Base-by-base conservation (phyloP, 1,140 invertebrate species). In the Drosophila kikkawai region DNA sequence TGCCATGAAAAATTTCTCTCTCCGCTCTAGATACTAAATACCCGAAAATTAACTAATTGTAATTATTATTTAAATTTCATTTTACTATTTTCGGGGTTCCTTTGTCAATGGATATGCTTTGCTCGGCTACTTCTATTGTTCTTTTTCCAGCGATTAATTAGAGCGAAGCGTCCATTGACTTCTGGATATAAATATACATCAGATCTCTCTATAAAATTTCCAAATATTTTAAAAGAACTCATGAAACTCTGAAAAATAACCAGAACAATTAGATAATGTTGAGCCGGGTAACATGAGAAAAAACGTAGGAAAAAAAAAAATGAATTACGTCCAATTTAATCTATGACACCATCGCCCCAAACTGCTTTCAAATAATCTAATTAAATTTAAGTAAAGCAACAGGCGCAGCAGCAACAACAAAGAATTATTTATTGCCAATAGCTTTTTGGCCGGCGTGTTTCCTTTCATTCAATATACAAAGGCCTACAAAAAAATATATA, bases 311-410 rank as follows among this genome's bases (percentile, higher is more conserved):
- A 39, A 47, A 50, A 47, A 50, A 73, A 77, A 83, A 82, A 82
- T 84, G 83, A 82, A 82, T 86, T 81, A 80, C 69, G 75, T 82
- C 64, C 79, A 82, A 86, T 87, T 87, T 87, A 87, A 86, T 87
- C 83, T 86, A 87, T 86, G 82, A 85, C 82, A 86, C 83, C 83
- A 86, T 87, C 83, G 83, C 83, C 80, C 83, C 69, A 75, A 86
- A 86, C 83, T 86, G 84, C 84, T 87, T 87, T 87, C 83, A 87
- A 87, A 87, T 88, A 87, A 87, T 88, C 83, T 87, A 87, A 87
- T 87, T 87, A 87, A 87, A 87, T 87, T 87, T 86, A 87, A 77
- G 80, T 74, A 87, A 87, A 87, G 76, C 80, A 80, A 75, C 67
- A 56, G 59, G 58, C 67, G 22, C 48, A 79, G 22, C 48, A 79